A percentile compares a stretch with the other conserved stretches of the same genome.
These are phyloP conservation scores for Nesidiocoris tenuis DNA, from an alignment of 2,888 invertebrate species.

Conservation along the genomic window DNA sequence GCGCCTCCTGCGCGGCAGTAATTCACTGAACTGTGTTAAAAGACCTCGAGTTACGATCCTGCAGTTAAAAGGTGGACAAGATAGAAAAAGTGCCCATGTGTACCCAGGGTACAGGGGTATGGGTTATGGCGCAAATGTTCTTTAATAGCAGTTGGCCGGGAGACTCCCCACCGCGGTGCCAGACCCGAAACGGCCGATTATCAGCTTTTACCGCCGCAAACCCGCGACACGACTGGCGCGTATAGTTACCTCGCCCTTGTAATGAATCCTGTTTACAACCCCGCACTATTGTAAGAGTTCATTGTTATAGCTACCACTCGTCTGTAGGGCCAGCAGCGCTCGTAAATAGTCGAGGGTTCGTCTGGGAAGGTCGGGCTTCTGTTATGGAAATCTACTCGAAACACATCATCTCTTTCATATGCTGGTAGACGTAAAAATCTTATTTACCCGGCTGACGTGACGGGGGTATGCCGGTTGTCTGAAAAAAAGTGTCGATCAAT, in stretches of 20 bases:
- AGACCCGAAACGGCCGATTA: constrained; percentile 22
- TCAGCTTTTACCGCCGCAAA: constrained; percentile 20
- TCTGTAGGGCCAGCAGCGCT: neutral
- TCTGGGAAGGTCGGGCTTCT: constrained; percentile 15
- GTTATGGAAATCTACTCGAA: constrained; percentile 36
- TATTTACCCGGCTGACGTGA: constrained; percentile 13
- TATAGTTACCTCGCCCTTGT: constrained; percentile 29
- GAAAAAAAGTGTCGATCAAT: constrained; percentile 22
- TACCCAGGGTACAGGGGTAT: too few species aligned
- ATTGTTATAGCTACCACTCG: neutral
- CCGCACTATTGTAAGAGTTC: neutral
- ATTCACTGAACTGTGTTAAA: too few species aligned
- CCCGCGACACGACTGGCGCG: neutral
- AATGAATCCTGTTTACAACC: constrained; percentile 40
- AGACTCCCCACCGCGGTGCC: constrained; percentile 8
- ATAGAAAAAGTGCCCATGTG: too few species aligned
- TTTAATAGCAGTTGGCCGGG: constrained; percentile 23
- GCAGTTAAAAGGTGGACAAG: too few species aligned
- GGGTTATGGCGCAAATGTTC: neutral
- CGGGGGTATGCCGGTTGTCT: constrained; percentile 15
- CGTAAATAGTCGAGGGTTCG: neutral
- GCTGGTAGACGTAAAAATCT: constrained; percentile 38
- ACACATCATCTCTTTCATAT: constrained; percentile 20
- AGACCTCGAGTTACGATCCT: too few species aligned
- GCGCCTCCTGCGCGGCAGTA: too few species aligned